Percentiles rank a stretch among this genome's conserved stretches.
phyloP scores from a whole-genome alignment of 2,113 vertebrate genomes.

The Cottus gobio region DNA sequence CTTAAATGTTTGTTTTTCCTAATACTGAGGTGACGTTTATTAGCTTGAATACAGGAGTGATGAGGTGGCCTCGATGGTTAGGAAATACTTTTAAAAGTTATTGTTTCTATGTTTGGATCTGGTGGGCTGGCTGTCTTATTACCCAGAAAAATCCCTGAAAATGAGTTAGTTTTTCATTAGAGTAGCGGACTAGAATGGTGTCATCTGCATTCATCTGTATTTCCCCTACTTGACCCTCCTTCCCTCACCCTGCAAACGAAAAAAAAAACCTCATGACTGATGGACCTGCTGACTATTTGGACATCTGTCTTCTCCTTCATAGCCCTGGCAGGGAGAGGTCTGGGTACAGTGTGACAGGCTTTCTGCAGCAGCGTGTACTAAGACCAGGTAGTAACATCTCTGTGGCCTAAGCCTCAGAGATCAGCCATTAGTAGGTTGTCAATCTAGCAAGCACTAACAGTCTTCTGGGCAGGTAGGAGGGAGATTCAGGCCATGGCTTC shows the following conservation, averaged over 20 bases:
- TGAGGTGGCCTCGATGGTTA: background rate
- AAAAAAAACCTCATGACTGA: conserved; percentile 65
- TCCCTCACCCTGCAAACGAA: conserved; percentile 26
- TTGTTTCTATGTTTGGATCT: conserved; percentile 13
- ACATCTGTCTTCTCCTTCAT: conserved; percentile 79
- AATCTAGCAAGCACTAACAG: conserved; percentile 65
- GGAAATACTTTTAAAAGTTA: conserved; percentile 27
- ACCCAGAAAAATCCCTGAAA: conserved; percentile 37
- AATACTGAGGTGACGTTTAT: background rate
- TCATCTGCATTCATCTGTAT: conserved; percentile 69
- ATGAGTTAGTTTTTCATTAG: conserved; percentile 69
- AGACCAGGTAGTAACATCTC: conserved; percentile 71
- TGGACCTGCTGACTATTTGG: conserved; percentile 77
- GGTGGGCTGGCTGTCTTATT: conserved; percentile 38
- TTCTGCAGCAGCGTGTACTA: conserved; percentile 67
- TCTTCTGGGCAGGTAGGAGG: conserved; percentile 63
- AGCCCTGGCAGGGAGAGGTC: conserved; percentile 63
- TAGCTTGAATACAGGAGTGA: background rate
- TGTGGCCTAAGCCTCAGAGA: conserved; percentile 69
- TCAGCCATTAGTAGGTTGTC: conserved; percentile 81
- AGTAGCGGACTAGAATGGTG: conserved; percentile 43
- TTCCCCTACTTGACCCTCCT: conserved; percentile 63
- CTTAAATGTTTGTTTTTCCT: conserved; percentile 3
- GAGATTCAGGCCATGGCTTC: conserved; percentile 57
- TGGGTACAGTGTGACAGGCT: conserved; percentile 74